These are phyloP conservation scores for Ophraella communa DNA, from an alignment of 2,888 invertebrate species.

Conservation along the genomic window DNA sequence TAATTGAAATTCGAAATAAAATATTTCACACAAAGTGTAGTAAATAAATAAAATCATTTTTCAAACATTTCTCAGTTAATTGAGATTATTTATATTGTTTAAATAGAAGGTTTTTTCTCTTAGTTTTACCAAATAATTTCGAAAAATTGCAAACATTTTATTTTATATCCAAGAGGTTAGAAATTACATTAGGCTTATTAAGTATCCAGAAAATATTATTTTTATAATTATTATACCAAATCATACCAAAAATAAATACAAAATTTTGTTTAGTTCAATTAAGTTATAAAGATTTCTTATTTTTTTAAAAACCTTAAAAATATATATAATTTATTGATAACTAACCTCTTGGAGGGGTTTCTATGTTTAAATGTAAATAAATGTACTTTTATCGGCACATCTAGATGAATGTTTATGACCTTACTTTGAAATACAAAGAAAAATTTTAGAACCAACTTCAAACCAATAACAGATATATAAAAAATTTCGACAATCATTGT, in stretches of 20 bases:
- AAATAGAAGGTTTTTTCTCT: too few species aligned
- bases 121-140: background rate
- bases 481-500: background rate
- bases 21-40: too few species aligned
- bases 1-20: too few species aligned
- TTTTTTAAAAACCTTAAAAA: background rate
- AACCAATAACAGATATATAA: background rate
- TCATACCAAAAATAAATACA: too few species aligned
- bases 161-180: background rate
- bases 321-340: background rate
- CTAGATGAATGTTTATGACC: background rate
- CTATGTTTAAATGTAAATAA: slow-evolving; percentile 13
- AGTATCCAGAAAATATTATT: too few species aligned
- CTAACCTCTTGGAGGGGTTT: slow-evolving; percentile 6
- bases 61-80: too few species aligned
- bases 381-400: slow-evolving; percentile 17
- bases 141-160: background rate
- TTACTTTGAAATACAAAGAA: slow-evolving; percentile 1
- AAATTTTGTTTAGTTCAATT: background rate
- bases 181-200: too few species aligned
- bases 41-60: too few species aligned
- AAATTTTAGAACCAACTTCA: background rate
- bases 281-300: background rate
- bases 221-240: too few species aligned
- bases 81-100: too few species aligned